Percentiles rank a stretch among this genome's conserved stretches.
Evolutionary conservation across 2,797 vertebrate genomes (phyloP).

Genomic region (Xenops minutus): DNA sequence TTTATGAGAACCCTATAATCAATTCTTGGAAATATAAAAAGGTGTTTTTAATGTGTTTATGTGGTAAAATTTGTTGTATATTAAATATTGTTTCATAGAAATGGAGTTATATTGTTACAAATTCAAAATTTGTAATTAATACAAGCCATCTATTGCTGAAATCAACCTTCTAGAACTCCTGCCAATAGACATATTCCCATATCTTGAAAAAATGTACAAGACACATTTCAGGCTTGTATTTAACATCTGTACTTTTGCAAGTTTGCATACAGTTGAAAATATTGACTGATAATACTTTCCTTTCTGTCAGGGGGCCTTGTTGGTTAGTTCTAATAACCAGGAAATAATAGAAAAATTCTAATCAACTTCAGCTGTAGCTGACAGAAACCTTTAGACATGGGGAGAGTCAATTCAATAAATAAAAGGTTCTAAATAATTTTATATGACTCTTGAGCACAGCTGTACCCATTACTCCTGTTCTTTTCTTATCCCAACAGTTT

Average conservation of each 20-base stretch:
- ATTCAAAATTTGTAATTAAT: slow-evolving; percentile 63
- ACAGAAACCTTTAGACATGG: neutral
- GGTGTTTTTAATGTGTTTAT: slow-evolving; percentile 78
- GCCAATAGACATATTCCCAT: neutral
- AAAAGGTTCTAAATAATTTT: neutral
- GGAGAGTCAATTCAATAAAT: neutral
- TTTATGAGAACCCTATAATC: slow-evolving; percentile 79
- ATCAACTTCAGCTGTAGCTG: neutral
- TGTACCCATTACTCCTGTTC: neutral
- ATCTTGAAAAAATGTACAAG: neutral
- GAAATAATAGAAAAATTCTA: neutral
- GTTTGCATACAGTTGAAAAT: neutral
- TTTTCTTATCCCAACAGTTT: neutral
- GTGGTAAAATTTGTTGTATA: slow-evolving; percentile 80
- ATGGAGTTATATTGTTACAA: slow-evolving; percentile 81
- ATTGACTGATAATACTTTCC: neutral
- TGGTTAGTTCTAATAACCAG: neutral
- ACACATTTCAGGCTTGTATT: neutral
- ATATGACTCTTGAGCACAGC: neutral
- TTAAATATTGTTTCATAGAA: slow-evolving; percentile 83
- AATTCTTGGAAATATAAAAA: slow-evolving; percentile 75
- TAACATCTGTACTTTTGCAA: neutral
- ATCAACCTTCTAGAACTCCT: neutral
- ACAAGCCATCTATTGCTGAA: slow-evolving; percentile 5
- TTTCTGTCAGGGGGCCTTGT: neutral